phyloP scores from a whole-genome alignment of 2,113 vertebrate species.

The Thermophis baileyi region DNA sequence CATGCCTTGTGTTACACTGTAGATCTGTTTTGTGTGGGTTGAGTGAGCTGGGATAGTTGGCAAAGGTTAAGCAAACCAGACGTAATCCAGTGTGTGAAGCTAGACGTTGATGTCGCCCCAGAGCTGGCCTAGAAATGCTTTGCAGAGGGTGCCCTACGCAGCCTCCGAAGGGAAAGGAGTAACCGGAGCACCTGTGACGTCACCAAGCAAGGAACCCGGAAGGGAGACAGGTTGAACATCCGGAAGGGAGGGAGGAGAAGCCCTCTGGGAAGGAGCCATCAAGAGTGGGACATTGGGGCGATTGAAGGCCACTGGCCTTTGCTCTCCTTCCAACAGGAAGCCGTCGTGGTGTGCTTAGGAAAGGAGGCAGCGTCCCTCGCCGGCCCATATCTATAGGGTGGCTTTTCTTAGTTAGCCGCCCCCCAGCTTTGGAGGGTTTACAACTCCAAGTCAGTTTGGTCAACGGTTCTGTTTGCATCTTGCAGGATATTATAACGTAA shows the following conservation, averaged over 20 bases:
- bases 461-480: neutral
- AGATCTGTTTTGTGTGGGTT: neutral
- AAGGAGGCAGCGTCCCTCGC: neutral
- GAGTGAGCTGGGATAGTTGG: neutral
- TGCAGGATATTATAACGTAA: neutral
- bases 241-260: too few relatives aligned
- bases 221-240: neutral
- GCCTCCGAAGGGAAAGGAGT: too few relatives aligned
- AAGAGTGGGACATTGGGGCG: neutral
- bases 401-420: neutral
- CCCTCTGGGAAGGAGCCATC: neutral
- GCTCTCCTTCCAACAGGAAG: neutral
- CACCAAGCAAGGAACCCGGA: neutral
- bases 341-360: accelerated
- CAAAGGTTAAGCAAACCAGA: neutral
- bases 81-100: neutral
- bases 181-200: neutral
- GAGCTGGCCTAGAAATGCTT: neutral
- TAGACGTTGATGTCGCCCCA: neutral
- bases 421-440: neutral
- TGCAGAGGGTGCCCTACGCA: neutral
- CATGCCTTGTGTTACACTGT: neutral
- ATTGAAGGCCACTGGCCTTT: neutral
- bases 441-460: neutral
- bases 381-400: neutral